Evolutionary conservation across 2,797 vertebrate species (phyloP), one percentile per base, ranked within the genome.

Genomic region (Pangasius sanitwongsei): DNA sequence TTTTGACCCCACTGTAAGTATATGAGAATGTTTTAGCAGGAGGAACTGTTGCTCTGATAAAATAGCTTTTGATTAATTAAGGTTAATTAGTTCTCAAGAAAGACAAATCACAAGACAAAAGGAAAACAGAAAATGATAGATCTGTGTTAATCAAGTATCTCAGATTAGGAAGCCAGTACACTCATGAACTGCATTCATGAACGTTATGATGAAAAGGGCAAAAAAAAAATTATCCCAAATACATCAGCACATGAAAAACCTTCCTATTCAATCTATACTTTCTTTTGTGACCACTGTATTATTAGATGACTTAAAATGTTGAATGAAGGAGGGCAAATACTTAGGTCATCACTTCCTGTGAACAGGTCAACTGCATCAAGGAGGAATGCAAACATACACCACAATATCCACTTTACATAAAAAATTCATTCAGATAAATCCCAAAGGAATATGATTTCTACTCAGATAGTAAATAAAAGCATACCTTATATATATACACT

Each of bases 401-500:
- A 59, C 28, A 34, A 67, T 9, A 88, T 41, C 61, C 48, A 86
- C 67, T 53, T 67, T 20, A 80, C 59, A 74, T 63, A 23, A 83
- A 90, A 75, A 31, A 72, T 57, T 57, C 55, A 87, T 81, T 59
- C 57, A 41, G 31, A n/a, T 18, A 34, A 86, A 88, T 77, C 20
- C 69, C n/a, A 44, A 74, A 50, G 20, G 53, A 88, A 85, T 70
- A 77, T 53, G 6, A 34, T 59, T 63, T 48, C 28, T 86, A 72
- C 72, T 57, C n/a, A 7, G 37, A 86, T 57, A 87, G 85, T 85
- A 81, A 87, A 90, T 83, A 78, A 74, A 75, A 67, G 77, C 75
- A 50, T 25, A 61, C 63, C 37, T 25, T 67, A n/a, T n/a, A n/a
- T n/a, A n/a, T n/a, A n/a, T n/a, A n/a, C n/a, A n/a, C n/a, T n/a